Percentiles rank a stretch among this genome's conserved stretches.
These are phyloP conservation scores for Apomyelois bistriatella DNA, from an alignment of 2,888 invertebrate species.

Conservation along the genomic window DNA sequence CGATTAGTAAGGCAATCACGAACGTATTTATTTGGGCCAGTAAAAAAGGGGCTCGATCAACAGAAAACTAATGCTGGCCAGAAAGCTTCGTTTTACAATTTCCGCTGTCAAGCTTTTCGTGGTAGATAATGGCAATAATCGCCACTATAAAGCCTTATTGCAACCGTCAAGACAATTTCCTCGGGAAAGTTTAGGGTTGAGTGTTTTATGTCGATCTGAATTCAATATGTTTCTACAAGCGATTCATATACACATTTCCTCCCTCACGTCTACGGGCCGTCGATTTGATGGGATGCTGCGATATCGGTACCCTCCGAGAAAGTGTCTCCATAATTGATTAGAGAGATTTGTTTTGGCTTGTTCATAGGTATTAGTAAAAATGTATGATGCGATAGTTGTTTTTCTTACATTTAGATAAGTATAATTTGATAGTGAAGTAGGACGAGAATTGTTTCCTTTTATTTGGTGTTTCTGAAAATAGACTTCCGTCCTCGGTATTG, in stretches of 20 bases:
- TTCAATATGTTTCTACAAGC: slow-evolving; percentile 4
- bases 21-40: no score
- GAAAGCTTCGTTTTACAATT: slow-evolving; percentile 9
- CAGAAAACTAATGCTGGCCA: not conserved
- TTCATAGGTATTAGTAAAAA: not conserved
- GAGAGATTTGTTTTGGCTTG: not conserved
- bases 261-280: not conserved
- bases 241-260: not conserved
- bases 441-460: no score
- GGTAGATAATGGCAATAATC: slow-evolving; percentile 12
- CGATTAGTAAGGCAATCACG: no score
- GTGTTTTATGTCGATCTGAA: not conserved
- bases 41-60: no score
- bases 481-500: no score
- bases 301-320: not conserved
- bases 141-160: slow-evolving; percentile 11
- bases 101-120: slow-evolving; percentile 6
- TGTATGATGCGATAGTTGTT: not conserved
- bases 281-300: slow-evolving; percentile 2
- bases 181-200: not conserved
- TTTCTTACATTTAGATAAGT: no score
- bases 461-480: no score
- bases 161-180: slow-evolving; percentile 5
- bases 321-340: not conserved
- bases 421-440: no score